A percentile compares a stretch with the other conserved stretches of the same genome.
phyloP scores from a whole-genome alignment of 37 sponge, comb jelly and placozoan species.

The Sycon ciliatum region DNA sequence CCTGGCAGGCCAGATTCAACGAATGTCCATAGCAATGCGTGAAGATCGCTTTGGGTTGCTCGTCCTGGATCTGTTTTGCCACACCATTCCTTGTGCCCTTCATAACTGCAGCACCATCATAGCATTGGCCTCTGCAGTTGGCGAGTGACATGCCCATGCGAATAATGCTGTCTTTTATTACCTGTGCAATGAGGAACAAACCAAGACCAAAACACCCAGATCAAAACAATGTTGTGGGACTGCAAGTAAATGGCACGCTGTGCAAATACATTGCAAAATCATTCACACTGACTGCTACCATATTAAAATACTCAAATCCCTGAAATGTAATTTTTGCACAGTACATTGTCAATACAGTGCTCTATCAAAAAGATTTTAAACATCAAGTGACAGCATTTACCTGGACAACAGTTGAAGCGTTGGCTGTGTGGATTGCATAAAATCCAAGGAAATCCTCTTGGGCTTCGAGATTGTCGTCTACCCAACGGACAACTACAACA shows the following conservation, averaged over 20 bases:
- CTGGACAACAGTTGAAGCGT: constrained; percentile 33
- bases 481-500: constrained; percentile 37
- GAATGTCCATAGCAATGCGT: constrained; percentile 40
- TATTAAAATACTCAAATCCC: too few relatives aligned
- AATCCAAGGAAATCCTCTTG: constrained; percentile 67
- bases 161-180: constrained; percentile 35
- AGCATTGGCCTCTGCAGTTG: constrained; percentile 46
- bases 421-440: constrained; percentile 33
- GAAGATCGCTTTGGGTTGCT: constrained; percentile 21
- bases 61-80: constrained; percentile 15
- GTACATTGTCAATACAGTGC: too few relatives aligned
- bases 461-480: constrained; percentile 38
- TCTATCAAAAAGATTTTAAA: too few relatives aligned
- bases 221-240: too few relatives aligned
- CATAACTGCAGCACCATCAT: constrained; percentile 51
- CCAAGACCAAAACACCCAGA: too few relatives aligned
- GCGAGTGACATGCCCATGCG: constrained; percentile 19
- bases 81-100: constrained; percentile 25
- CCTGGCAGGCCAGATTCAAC: constrained; percentile 34
- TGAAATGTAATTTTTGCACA: too few relatives aligned
- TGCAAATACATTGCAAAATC: too few relatives aligned
- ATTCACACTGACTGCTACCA: too few relatives aligned
- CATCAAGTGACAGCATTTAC: too few relatives aligned
- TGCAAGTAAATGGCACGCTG: too few relatives aligned
- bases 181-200: too few relatives aligned